Evolutionary conservation across 1,140 invertebrate species (phyloP).

Genomic region (Gryllus bimaculatus): DNA sequence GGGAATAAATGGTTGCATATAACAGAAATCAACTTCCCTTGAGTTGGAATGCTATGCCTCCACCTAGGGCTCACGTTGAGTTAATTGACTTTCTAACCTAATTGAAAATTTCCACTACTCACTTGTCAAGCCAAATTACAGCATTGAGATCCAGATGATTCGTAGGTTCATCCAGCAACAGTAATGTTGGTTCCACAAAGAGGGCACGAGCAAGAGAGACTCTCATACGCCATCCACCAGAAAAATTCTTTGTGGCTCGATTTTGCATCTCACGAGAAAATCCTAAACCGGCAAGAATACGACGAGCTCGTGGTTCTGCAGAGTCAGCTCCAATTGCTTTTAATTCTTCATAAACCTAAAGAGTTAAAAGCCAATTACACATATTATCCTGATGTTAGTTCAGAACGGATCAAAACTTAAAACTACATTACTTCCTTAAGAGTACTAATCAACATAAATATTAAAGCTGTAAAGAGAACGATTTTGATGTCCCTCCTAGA

Average conservation of each 20-base stretch:
- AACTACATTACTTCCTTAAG: too few relatives aligned
- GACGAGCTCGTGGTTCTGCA: conserved; percentile 85
- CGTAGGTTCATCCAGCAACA: conserved; percentile 94
- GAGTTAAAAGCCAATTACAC: not conserved
- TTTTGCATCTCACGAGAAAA: conserved; percentile 92
- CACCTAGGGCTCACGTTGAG: too few relatives aligned
- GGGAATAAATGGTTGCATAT: too few relatives aligned
- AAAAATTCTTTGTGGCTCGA: conserved; percentile 88
- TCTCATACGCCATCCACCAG: conserved; percentile 98
- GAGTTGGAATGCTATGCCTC: too few relatives aligned
- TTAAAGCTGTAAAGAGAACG: too few relatives aligned
- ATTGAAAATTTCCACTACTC: conserved; percentile 29
- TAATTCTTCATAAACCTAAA: conserved; percentile 86
- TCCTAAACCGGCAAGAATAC: conserved; percentile 94
- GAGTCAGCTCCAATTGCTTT: conserved; percentile 94
- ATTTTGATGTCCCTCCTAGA: too few relatives aligned
- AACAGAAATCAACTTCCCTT: too few relatives aligned
- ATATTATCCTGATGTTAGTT: too few relatives aligned
- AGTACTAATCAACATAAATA: too few relatives aligned
- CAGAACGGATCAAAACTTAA: too few relatives aligned
- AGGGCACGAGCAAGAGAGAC: conserved; percentile 86
- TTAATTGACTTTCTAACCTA: too few relatives aligned
- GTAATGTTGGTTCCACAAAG: conserved; percentile 85
- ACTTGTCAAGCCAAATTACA: conserved; percentile 98
- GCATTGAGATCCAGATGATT: conserved; percentile 94